Conservation (phyloP, 2,113 vertebrate species). For the Rhea americana region DNA sequence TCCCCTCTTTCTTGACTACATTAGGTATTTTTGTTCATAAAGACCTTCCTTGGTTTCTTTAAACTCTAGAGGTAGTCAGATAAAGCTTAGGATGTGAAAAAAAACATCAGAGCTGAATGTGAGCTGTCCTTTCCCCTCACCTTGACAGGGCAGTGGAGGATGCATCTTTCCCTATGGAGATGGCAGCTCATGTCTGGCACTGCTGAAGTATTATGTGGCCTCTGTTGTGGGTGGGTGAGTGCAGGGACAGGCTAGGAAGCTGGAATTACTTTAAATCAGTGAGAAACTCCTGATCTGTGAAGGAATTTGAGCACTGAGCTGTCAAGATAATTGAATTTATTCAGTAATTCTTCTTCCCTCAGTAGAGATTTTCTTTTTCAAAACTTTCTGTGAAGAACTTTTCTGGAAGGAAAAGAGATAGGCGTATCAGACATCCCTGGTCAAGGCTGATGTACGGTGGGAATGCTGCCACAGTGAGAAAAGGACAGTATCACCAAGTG, state of each 20-base stretch:
- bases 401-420: background rate
- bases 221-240: background rate
- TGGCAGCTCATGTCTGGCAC: background rate
- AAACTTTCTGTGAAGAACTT: background rate
- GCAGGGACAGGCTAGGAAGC: slow-evolving; percentile 21
- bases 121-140: background rate
- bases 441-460: background rate
- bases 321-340: slow-evolving; percentile 53
- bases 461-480: background rate
- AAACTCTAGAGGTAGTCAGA: background rate
- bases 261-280: slow-evolving; percentile 46
- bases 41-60: background rate
- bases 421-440: fast-evolving
- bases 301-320: slow-evolving; percentile 34
- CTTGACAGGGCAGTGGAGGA: background rate
- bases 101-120: background rate
- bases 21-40: background rate
- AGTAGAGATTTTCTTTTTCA: background rate
- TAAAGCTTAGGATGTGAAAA: background rate
- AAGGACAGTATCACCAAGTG: background rate
- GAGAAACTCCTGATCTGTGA: slow-evolving; percentile 29
- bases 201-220: background rate
- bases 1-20: background rate
- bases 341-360: slow-evolving; percentile 13
- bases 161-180: background rate